A percentile compares a stretch with the other conserved stretches of the same genome.
Evolutionary conservation across 1,140 invertebrate genomes (phyloP).

Genomic region (Neodiprion pinetum): DNA sequence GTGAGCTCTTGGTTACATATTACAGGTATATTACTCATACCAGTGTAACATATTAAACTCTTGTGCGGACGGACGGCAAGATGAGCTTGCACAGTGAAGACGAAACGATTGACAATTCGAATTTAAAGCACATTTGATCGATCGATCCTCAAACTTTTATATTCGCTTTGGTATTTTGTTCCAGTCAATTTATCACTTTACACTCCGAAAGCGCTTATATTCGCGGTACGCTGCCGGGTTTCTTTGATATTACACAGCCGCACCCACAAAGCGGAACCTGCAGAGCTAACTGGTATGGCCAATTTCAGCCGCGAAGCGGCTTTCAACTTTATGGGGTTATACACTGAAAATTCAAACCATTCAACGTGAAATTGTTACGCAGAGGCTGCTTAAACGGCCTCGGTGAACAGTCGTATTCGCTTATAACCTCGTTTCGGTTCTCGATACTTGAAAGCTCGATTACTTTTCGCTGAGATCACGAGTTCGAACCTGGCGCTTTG

Average conservation of each 20-base stretch:
- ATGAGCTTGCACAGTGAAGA: too few relatives aligned
- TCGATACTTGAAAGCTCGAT: too few relatives aligned
- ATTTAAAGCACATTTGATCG: not conserved
- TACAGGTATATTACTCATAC: not conserved
- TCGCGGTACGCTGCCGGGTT: not conserved
- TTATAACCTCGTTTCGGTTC: too few relatives aligned
- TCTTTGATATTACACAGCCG: not conserved
- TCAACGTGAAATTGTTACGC: too few relatives aligned
- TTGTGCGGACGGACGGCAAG: too few relatives aligned
- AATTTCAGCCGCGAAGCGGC: not conserved
- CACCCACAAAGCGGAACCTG: too few relatives aligned
- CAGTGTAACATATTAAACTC: not conserved
- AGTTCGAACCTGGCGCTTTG: too few relatives aligned
- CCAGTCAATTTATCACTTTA: not conserved
- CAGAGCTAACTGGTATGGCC: not conserved
- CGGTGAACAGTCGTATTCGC: too few relatives aligned
- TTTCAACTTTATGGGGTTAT: not conserved
- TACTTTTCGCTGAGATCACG: too few relatives aligned
- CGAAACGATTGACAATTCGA: not conserved
- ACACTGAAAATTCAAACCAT: too few relatives aligned
- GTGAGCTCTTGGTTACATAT: slow-evolving; percentile 26
- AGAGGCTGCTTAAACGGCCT: too few relatives aligned
- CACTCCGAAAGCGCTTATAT: too few relatives aligned
- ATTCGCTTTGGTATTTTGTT: not conserved
- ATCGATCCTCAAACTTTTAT: not conserved